Base-by-base conservation (phyloP, 2,888 invertebrate species). In the Habrosyne pyritoides region DNA sequence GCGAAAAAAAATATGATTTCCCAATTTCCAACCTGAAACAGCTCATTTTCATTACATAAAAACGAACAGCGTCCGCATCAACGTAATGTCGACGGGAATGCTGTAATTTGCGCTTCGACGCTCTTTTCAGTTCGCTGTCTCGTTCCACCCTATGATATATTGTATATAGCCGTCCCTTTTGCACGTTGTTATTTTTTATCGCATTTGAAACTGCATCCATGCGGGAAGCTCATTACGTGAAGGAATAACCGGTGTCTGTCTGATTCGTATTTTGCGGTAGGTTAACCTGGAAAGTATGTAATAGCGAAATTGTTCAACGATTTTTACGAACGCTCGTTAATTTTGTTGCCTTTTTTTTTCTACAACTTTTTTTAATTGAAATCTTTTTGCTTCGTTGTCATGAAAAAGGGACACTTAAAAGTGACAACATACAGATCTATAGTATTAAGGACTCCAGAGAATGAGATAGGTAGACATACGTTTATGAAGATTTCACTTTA, bases 41-140 rank as follows among this genome's bases (percentile, higher is more conserved):
- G 67, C 71, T 74, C 72, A 75, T 79, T 80, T 77, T 78, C 79
- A 77, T 77, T 70, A 69, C 71, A 78, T 80, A 75, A 81, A 81
- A 79, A 62, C 59, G 48, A 74, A 75, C 61, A 66, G 61, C 58
- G 55, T 53, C 60, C 62, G 59, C 60, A 57, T 66, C 64, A 18
- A 63, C 62, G 62, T 68, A 64, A 69, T 64, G 61, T 63, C 67
- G 60, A 67, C 64, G 26, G 70, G 57, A 56, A 68, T 65, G 64
- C 69, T 74, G 65, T 67, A 66, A 72, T 70, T 73, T 67, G 64
- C 64, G 61, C 63, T 59, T 62, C 61, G 60, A 63, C 65, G 57
- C 64, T 61, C 64, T 61, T 54, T 53, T 54, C 47, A 10, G 21
- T 8, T 18, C 26, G 4, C 42, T n/a, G 42, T 18, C 18, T 42